A percentile compares a stretch with the other conserved stretches of the same genome.
Conservation (phyloP, 2,113 vertebrate species). For the Callospermophilus lateralis region DNA sequence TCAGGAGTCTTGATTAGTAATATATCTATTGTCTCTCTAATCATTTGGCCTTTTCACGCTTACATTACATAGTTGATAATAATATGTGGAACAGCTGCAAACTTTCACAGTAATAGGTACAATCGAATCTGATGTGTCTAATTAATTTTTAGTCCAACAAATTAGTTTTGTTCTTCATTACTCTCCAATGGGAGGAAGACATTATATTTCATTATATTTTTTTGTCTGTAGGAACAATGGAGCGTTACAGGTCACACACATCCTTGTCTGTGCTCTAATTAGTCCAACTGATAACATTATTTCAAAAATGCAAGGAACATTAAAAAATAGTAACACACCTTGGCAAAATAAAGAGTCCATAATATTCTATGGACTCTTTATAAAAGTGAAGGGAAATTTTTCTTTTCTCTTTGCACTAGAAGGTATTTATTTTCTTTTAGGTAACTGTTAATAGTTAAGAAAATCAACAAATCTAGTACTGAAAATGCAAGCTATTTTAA, state of each 20-base stretch:
- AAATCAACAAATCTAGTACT: slow-evolving; percentile 73
- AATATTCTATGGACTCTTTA: slow-evolving; percentile 32
- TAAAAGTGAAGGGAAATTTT: slow-evolving; percentile 39
- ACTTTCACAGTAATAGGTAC: slow-evolving; percentile 89
- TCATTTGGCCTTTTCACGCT: slow-evolving; percentile 74
- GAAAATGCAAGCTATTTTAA: slow-evolving; percentile 30
- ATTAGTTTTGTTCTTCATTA: slow-evolving; percentile 91
- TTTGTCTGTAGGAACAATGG: slow-evolving; percentile 87
- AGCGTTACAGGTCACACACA: slow-evolving; percentile 83
- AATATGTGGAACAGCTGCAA: slow-evolving; percentile 85
- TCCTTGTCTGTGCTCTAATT: slow-evolving; percentile 87
- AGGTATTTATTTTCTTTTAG: slow-evolving; percentile 70
- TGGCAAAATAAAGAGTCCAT: slow-evolving; percentile 51
- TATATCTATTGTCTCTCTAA: slow-evolving; percentile 72
- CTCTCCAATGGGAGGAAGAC: slow-evolving; percentile 88
- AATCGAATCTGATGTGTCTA: slow-evolving; percentile 89
- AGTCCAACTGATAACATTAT: slow-evolving; percentile 86
- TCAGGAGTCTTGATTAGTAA: slow-evolving; percentile 50
- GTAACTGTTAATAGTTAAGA: background rate
- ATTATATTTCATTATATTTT: slow-evolving; percentile 90
- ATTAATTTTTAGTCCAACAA: slow-evolving; percentile 91
- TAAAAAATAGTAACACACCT: slow-evolving; percentile 67
- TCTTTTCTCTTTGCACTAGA: slow-evolving; percentile 22
- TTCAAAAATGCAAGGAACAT: slow-evolving; percentile 84
- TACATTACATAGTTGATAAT: slow-evolving; percentile 77